Base-by-base conservation (phyloP, 2,113 vertebrate species). In the Takifugu flavidus region DNA sequence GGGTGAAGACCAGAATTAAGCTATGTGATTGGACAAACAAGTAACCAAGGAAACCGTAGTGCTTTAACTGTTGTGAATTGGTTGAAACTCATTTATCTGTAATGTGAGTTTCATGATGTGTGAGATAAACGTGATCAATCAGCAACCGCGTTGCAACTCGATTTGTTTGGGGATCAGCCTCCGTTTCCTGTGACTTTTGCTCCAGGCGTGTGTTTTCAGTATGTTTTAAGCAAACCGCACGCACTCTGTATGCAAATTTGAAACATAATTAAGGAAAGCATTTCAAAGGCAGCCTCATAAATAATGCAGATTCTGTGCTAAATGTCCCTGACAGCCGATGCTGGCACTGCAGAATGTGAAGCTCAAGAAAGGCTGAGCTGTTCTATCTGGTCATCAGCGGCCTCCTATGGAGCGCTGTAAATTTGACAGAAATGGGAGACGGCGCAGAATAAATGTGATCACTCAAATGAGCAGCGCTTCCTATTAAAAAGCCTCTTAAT, bases 271-370 rank as follows among this genome's bases (percentile, higher is more conserved):
- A 89, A 79, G 74, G 73, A 82, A 81, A 80, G 74, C 74, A 69
- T 89, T 88, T 87, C 75, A 86, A 82, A 77, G 78, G 79, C 81
- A 78, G 78, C 72, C 89, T 89, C 86, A 91, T 91, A 91, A 90
- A 91, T 90, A 91, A 91, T 91, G 89, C 80, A 89, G 85, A 86
- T 87, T 82, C 45, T 34, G 65, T 69, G 83, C 78, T 89, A 85
- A 89, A 87, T 84, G 79, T 81, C 70, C 83, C 86, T 88, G 88
- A 88, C 86, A 84, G 78, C 62, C 69, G 60, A 67, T 90, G 89
- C 89, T 91, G 85, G 79, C 81, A 13, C 74, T 78, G 90, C 89
- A 90, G 77, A 87, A 88, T 61, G 65, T 75, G 66, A 58, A 78
- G 42, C 69, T 56, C 43, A 27, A 76, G 85, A 87, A 87, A 66